Evolutionary conservation across 2,888 invertebrate genomes (phyloP), one percentile per base, ranked within the genome.

Genomic region (Euproctis similis): DNA sequence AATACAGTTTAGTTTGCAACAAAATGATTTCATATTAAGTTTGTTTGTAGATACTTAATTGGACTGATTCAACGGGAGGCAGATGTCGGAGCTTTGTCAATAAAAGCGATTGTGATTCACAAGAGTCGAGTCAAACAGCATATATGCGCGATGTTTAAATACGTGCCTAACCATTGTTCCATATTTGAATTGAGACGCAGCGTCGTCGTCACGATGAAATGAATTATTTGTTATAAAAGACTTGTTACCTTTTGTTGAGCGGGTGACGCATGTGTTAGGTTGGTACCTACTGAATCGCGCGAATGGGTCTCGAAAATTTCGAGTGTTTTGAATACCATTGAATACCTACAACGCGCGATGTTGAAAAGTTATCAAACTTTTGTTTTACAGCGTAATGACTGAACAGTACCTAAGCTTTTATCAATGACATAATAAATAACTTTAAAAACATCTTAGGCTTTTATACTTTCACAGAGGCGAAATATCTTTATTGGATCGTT

Each of bases 51-150:
- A 51, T 49, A 59, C 62, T 64, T 71, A 71, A 72, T 72, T 70
- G 71, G 68, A 51, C 39, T 54, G 59, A 62, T 63, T 58, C 57
- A 58, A 49, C 50, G 59, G 63, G 59, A 55, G 51, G 49, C 60
- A 66, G 67, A 64, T 64, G 68, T 53, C 47, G 55, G 53, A 47
- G 60, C 61, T 64, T 60, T 61, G 68, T 64, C 67, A 68, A 64
- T 71, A 70, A 65, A 69, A 57, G 59, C 59, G 58, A 65, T 65
- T 66, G 62, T 65, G 54, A 59, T 34, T 56, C 50, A 49, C 39
- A 39, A 39, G 37, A 36, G 41, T 21, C 23, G 36, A 25, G 28
- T 36, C 45, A 38, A 41, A 38, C 36, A 36, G 37, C 12, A 36
- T 21, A 12, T 31, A 36, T 27, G 26, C 33, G 34, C 35, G 38